Base-by-base conservation (phyloP, 1,140 invertebrate species). In the Euura saliciscinereae region DNA sequence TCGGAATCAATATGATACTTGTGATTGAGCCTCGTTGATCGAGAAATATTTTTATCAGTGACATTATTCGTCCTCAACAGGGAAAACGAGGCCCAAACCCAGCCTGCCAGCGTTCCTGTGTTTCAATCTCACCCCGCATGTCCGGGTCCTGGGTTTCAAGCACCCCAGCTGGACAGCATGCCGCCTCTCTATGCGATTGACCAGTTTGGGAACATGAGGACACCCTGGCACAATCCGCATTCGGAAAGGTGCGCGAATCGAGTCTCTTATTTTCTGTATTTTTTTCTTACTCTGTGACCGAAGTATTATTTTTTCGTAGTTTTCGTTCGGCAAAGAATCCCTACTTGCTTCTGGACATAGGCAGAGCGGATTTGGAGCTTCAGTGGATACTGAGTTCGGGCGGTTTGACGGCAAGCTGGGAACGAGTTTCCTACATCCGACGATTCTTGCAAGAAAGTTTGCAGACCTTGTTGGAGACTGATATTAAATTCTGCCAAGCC, bases 401-500 rank as follows among this genome's bases (percentile, higher is more conserved):
- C 13, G 80, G 83, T 65, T 77, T 88, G 11, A 74, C 75, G n/a
- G 67, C 81, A 45, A 79, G 88, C 78, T 91, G 90, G 89, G 87
- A 89, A 2, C 83, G 86, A 46, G 89, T 91, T 46, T 80, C 83
- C 11, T 83, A 83, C 28, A 84, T 88, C 66, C 78, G 91, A 69
- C 76, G 87, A 7, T 91, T 89, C 72, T 84, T 98, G 69, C 93
- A 95, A 86, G 89, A 92, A 71, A 91, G 92, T 45, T 92, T 96
- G 66, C 90, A 93, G 79, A 92, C 90, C 71, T 86, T 98, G 3
- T 87, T 98, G 1, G 86, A 94, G 75, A 91, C 92, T 13, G 95
- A 98, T 85, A 90, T 97, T 8, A 96, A 96, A 82, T 96, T 97
- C 81, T 96, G 95, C 78, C 93, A 96, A 80, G 89, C 92, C 46